Percentiles rank a stretch among this genome's conserved stretches.
Evolutionary conservation across 2,113 vertebrate species (phyloP).

Genomic region (Lamprotornis superbus): DNA sequence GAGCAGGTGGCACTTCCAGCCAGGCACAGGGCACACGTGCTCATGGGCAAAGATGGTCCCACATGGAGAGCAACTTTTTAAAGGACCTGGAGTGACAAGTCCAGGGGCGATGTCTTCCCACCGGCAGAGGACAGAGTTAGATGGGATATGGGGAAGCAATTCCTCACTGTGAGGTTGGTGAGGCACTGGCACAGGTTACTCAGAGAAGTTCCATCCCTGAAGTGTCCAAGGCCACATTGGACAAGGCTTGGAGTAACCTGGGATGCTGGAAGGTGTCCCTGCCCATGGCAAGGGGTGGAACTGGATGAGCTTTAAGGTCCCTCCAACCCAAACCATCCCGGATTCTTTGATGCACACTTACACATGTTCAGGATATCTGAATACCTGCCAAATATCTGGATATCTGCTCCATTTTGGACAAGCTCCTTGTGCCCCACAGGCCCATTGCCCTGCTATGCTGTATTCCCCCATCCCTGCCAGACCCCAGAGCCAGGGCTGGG

Average conservation of each 20-base stretch:
- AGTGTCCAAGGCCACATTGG: not conserved
- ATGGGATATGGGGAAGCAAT: not conserved
- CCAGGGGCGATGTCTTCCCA: rapidly evolving
- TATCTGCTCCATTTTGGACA: rapidly evolving
- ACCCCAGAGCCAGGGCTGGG: not conserved
- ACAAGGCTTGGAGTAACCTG: not conserved
- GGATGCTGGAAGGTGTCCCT: not conserved
- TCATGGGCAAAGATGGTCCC: rapidly evolving
- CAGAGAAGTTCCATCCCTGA: not conserved
- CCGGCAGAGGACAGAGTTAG: not conserved
- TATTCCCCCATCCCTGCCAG: not conserved
- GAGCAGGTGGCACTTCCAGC: not conserved
- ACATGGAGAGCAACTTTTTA: rapidly evolving
- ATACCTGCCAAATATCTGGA: not conserved
- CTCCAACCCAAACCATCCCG: not conserved
- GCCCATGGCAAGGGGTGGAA: rapidly evolving
- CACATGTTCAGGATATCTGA: rapidly evolving
- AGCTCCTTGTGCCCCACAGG: rapidly evolving
- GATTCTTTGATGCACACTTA: rapidly evolving
- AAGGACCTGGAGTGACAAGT: not conserved
- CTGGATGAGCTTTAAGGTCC: not conserved
- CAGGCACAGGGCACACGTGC: rapidly evolving
- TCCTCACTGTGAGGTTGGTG: not conserved
- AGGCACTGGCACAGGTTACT: not conserved
- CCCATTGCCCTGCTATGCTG: not conserved